phyloP scores from a whole-genome alignment of 2,113 vertebrate species.

The Muntiacus muntjak region DNA sequence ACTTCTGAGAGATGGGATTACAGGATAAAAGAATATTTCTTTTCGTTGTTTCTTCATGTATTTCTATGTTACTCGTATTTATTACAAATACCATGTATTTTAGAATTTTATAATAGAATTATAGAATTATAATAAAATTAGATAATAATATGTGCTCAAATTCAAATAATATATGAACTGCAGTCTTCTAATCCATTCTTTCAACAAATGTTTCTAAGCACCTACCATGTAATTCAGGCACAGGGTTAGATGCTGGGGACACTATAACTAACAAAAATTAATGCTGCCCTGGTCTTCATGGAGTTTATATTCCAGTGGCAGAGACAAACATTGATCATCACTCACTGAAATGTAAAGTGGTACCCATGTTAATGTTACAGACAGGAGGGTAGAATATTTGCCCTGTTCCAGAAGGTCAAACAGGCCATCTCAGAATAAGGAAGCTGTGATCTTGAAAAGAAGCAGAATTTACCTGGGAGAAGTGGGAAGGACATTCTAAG shows the following conservation, averaged over 20 bases:
- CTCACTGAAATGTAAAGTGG: neutral
- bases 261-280: neutral
- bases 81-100: neutral
- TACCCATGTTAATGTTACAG: neutral
- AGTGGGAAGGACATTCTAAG: neutral
- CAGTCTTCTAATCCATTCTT: neutral
- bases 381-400: neutral
- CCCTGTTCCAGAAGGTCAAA: neutral
- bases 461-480: neutral
- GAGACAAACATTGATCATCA: neutral
- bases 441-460: neutral
- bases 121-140: too few relatives aligned
- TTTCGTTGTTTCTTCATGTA: neutral
- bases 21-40: neutral
- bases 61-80: neutral
- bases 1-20: neutral
- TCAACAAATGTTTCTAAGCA: neutral
- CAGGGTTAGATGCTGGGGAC: neutral
- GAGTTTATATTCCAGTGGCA: neutral
- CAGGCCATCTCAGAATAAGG: neutral
- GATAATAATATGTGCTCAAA: neutral
- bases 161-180: neutral
- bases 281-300: neutral
- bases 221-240: neutral
- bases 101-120: too few relatives aligned